These are phyloP conservation scores for Drosophila pectinifera DNA, from an alignment of 1,140 invertebrate species.

Conservation along the genomic window DNA sequence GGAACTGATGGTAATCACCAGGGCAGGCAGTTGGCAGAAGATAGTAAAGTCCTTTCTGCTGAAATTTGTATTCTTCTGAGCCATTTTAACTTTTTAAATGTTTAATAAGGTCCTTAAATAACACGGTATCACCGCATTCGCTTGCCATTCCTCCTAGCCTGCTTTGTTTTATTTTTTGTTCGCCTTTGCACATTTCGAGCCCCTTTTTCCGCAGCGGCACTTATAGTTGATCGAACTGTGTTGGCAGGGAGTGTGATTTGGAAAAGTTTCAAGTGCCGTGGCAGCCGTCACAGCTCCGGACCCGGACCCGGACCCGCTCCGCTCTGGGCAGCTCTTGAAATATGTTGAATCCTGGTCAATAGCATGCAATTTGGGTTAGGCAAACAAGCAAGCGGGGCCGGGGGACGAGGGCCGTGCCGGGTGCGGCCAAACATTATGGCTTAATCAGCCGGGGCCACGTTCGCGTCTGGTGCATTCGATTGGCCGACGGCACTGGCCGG, in stretches of 20 bases:
- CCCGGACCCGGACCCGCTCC: background rate
- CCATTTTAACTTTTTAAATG: background rate
- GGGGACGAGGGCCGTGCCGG: constrained; percentile 1
- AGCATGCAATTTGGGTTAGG: constrained; percentile 78
- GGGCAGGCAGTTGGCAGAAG: background rate
- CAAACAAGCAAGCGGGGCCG: constrained; percentile 62
- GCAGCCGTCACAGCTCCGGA: constrained; percentile 37
- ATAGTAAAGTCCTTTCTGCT: too few species aligned
- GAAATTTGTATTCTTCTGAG: too few species aligned
- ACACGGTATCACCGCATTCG: background rate
- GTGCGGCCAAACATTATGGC: constrained; percentile 72
- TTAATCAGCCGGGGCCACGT: constrained; percentile 67
- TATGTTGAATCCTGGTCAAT: constrained; percentile 74
- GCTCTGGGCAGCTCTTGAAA: constrained; percentile 58
- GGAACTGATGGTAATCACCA: constrained; percentile 3
- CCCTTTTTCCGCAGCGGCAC: constrained; percentile 33
- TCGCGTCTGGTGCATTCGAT: constrained; percentile 67
- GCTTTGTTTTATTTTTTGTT: constrained; percentile 48
- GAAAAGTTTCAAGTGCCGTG: constrained; percentile 65
- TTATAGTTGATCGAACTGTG: constrained; percentile 70
- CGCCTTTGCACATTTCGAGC: constrained; percentile 21
- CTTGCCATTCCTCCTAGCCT: background rate
- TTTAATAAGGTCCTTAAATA: background rate
- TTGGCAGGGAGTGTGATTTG: constrained; percentile 58
- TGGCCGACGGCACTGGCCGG: constrained; percentile 51